Conservation (phyloP, 2,888 invertebrate genomes). For the Apamea epomidion region DNA sequence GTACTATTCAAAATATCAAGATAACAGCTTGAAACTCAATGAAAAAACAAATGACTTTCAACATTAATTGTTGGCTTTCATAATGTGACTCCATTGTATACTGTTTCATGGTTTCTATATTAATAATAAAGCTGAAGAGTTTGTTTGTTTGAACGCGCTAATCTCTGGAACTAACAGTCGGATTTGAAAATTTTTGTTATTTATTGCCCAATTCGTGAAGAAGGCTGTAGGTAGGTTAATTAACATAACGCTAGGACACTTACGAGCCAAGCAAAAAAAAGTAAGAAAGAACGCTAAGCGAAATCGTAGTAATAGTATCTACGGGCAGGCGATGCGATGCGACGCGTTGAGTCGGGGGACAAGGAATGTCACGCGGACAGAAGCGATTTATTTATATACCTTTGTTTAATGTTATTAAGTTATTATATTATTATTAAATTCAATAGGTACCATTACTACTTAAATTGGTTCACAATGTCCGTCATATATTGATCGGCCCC, state of each 20-base stretch:
- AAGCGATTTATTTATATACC: neutral
- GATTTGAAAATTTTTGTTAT: neutral
- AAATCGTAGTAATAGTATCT: neutral
- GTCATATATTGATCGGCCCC: constrained; percentile 20
- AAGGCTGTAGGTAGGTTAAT: neutral
- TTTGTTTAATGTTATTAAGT: constrained; percentile 12
- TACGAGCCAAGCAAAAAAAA: neutral
- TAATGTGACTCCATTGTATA: neutral
- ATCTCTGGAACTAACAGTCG: neutral
- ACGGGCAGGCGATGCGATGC: neutral
- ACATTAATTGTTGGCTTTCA: constrained; percentile 3
- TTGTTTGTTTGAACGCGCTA: neutral
- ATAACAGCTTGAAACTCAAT: constrained; percentile 8
- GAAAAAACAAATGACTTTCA: constrained; percentile 28
- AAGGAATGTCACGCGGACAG: neutral
- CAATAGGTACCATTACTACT: neutral
- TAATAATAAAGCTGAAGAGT: neutral
- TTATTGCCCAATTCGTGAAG: neutral
- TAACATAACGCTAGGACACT: neutral
- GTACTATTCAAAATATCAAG: constrained; percentile 25
- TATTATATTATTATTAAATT: constrained; percentile 17
- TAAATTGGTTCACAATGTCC: constrained; percentile 5
- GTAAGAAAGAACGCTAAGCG: neutral
- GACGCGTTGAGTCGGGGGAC: neutral
- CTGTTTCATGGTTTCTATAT: constrained; percentile 4